Conservation (phyloP, 1,140 invertebrate species). For the Teleopsis dalmanni region DNA sequence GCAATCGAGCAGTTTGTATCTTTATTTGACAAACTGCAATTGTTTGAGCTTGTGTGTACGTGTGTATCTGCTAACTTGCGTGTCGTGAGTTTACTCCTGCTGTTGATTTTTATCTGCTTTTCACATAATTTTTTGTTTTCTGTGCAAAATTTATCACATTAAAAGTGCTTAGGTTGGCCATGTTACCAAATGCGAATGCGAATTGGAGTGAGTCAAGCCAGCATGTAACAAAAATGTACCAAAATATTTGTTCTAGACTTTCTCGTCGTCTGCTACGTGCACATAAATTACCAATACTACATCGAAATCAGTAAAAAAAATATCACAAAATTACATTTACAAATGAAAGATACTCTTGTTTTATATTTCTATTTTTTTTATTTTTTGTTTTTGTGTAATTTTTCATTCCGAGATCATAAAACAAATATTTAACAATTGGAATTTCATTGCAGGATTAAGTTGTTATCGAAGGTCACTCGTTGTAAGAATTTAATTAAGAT, state of each 20-base stretch:
- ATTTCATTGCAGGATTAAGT: too few species aligned
- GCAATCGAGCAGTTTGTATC: background rate
- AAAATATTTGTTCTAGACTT: too few species aligned
- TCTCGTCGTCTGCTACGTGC: background rate
- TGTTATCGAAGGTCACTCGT: too few species aligned
- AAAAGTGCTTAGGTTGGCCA: background rate
- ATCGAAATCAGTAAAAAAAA: background rate
- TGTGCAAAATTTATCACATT: constrained; percentile 1
- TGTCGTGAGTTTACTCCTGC: background rate
- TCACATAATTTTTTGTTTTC: background rate
- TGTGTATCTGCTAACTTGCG: background rate
- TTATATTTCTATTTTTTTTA: too few species aligned
- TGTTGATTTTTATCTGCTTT: background rate
- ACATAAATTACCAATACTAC: background rate
- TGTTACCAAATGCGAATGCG: background rate
- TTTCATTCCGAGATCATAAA: too few species aligned
- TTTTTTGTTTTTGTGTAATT: too few species aligned
- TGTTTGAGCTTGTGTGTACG: background rate
- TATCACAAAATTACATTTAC: background rate
- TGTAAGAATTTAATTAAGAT: too few species aligned
- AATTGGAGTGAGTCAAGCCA: too few species aligned
- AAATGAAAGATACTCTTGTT: too few species aligned
- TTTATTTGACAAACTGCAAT: background rate
- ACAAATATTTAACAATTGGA: too few species aligned
- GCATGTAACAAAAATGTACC: constrained; percentile 6